phyloP scores from a whole-genome alignment of 2,113 vertebrate species.

The Chrysemys picta region DNA sequence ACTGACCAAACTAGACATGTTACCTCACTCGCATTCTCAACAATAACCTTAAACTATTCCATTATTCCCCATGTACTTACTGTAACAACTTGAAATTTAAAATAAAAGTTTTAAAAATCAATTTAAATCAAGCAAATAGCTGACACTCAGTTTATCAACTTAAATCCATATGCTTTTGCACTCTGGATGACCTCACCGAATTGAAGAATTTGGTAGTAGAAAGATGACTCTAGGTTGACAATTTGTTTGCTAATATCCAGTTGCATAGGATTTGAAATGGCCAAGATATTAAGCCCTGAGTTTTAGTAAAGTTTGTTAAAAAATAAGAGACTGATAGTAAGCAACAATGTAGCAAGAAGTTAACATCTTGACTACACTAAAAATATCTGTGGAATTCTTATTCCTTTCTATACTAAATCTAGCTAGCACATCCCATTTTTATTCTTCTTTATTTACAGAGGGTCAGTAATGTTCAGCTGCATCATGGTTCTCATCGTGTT shows the following conservation, averaged over 20 bases:
- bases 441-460: no score
- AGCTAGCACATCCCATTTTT: fast-evolving
- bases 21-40: background rate
- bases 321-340: background rate
- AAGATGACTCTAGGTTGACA: background rate
- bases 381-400: background rate
- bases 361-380: background rate
- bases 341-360: background rate
- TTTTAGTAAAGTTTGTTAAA: background rate
- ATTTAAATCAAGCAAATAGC: background rate
- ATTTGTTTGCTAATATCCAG: background rate
- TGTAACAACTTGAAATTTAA: background rate
- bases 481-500: background rate
- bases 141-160: background rate
- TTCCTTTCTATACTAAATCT: background rate
- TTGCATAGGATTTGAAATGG: background rate
- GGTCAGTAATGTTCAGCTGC: background rate
- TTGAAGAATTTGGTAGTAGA: background rate
- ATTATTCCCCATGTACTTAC: background rate
- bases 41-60: background rate
- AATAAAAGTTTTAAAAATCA: background rate
- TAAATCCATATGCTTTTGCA: background rate
- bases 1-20: background rate
- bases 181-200: background rate
- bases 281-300: background rate